Base-by-base conservation (phyloP, 2,113 vertebrate genomes). In the Vimba vimba region DNA sequence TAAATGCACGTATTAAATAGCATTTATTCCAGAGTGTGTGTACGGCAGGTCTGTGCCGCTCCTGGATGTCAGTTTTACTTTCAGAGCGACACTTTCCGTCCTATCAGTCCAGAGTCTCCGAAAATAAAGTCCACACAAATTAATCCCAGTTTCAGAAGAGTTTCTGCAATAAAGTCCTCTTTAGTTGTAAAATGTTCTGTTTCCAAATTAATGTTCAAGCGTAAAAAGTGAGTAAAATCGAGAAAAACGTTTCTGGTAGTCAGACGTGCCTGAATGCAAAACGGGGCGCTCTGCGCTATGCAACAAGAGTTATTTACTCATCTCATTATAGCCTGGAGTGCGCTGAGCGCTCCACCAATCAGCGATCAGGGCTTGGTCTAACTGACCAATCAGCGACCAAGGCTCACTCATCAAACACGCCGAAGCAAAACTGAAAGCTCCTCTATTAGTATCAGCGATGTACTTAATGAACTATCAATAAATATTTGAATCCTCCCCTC, bases 251-350 rank as follows among this genome's bases (percentile, higher is more conserved):
- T 23, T 13, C n/a, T 19, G 62, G 13, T 50, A 47, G 78, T 45
- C 78, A 64, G 36, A 45, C 78, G 13, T n/a, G 47, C 2, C 11
- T 36, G 30, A 4, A 25, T 2, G 81, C 33, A 21, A 43, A 43
- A 57, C 23, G 68, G 68, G 1, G 68, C 68, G 64, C 81, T 73
- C 62, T 77, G 71, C 84, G 47, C 69, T 75, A 57, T 80, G 68
- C 23, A 80, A 91, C 52, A 91, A 90, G 92, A 89, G 94, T 94
- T 94, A 94, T 94, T 94, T 91, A 94, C 94, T 90, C 92, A 86
- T 94, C 91, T 95, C 92, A 92, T 94, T 95, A 95, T 92, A 94
- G 93, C 90, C 90, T 94, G 91, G 91, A 86, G 92, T 92, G 92
- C 88, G 88, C 92, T 87, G 91, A 93, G 91, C 92, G 92, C 83